A percentile compares a stretch with the other conserved stretches of the same genome.
phyloP scores from a whole-genome alignment of 2,113 vertebrate species.

The Etia nguti region DNA sequence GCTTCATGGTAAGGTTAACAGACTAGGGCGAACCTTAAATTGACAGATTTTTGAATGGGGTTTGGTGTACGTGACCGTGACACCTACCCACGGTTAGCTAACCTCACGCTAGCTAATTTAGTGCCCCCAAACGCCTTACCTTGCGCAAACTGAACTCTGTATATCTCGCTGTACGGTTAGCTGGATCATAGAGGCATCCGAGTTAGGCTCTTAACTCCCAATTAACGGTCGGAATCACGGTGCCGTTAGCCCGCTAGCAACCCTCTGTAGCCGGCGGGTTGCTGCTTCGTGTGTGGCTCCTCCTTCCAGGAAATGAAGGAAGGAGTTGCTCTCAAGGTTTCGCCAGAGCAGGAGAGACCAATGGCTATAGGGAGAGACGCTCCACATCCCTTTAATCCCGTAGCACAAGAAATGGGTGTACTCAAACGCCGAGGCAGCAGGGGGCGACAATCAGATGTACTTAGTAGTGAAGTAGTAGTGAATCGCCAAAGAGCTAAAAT shows the following conservation, averaged over 20 bases:
- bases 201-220: neutral
- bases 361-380: neutral
- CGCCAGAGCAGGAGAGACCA: neutral
- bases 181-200: constrained; percentile 69
- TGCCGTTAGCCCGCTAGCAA: neutral
- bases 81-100: constrained; percentile 8
- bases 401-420: neutral
- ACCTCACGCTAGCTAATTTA: neutral
- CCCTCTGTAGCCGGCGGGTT: neutral
- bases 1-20: neutral
- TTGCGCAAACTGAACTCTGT: constrained; percentile 51
- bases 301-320: constrained; percentile 36
- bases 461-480: neutral
- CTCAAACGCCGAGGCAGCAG: neutral
- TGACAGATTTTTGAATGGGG: neutral
- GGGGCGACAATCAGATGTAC: neutral
- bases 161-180: constrained; percentile 26
- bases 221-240: neutral
- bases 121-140: constrained; percentile 45
- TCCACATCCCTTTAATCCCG: neutral
- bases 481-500: neutral
- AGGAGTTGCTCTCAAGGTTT: constrained; percentile 14
- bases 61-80: neutral
- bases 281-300: neutral
- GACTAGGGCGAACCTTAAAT: neutral